Conservation (phyloP, 2,797 vertebrate species). For the Ctenopoma multispine region DNA sequence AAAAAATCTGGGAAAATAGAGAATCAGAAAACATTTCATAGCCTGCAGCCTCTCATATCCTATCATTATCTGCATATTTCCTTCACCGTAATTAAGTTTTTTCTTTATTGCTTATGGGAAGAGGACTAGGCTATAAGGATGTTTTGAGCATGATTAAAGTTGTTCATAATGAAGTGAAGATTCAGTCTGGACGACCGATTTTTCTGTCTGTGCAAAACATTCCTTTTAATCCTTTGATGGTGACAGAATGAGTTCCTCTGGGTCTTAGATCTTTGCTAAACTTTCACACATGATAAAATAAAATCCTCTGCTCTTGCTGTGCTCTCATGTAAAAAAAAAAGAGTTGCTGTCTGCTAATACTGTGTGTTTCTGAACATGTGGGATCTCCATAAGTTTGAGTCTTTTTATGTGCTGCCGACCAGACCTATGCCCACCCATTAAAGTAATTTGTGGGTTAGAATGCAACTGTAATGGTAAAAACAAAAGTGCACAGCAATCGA, state of each 20-base stretch:
- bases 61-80: conserved; percentile 86
- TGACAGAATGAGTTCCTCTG: conserved; percentile 65
- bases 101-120: conserved; percentile 85
- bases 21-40: conserved; percentile 77
- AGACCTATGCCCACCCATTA: conserved; percentile 71
- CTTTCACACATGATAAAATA: conserved; percentile 74
- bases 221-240: conserved; percentile 61
- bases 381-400: conserved; percentile 74
- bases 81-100: conserved; percentile 81
- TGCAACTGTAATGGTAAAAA: conserved; percentile 75
- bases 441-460: conserved; percentile 73
- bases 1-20: conserved; percentile 75
- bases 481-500: conserved; percentile 69
- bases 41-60: conserved; percentile 78
- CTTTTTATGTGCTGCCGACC: conserved; percentile 72
- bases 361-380: conserved; percentile 71
- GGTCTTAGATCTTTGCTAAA: conserved; percentile 66
- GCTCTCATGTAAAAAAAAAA: conserved; percentile 24
- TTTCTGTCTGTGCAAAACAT: conserved; percentile 70
- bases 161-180: conserved; percentile 74
- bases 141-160: conserved; percentile 83
- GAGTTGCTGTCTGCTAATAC: conserved; percentile 46
- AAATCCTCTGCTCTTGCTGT: conserved; percentile 43
- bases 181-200: conserved; percentile 59
- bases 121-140: conserved; percentile 73